Evolutionary conservation across 2,888 invertebrate genomes (phyloP), one percentile per base, ranked within the genome.

Genomic region (Eristalinus aeneus): DNA sequence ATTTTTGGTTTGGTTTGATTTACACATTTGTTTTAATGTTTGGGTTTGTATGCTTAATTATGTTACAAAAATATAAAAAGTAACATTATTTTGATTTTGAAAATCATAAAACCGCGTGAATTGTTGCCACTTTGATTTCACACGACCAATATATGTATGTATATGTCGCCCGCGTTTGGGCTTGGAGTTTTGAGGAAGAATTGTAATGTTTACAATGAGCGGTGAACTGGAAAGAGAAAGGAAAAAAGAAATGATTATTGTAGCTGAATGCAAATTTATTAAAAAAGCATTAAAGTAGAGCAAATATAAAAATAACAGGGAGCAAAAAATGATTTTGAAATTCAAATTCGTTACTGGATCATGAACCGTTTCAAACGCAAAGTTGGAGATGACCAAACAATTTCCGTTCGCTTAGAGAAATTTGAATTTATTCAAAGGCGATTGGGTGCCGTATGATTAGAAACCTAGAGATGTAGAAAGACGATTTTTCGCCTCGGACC

Each of bases 41-140:
- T 46, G 32, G 31, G 75, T 64, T 77, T 63, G 22, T 77, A 76
- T 83, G 60, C 32, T 75, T 64, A 78, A 56, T 11, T 77, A 71
- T 78, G 64, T 72, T 79, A 85, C 85, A 85, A 85, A 85, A 81
- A 85, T 85, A 81, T 85, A 85, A 85, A 85, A 80, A 81, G 77
- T 76, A 76, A 85, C 60, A 69, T 60, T 68, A 76, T 77, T 85
- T 69, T 67, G 73, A 64, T 80, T 80, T 73, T 20, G 73, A 39
- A 64, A 80, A 77, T 76, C n/a, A 77, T 73, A 60, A 34, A 27
- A 23, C 58, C 60, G 46, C 32, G 16, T 61, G n/a, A 78, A 74
- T 16, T 60, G 53, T 46, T 61, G 67, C 46, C 36, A 34, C 46
- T 75, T 75, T 0, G 32, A 2, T 36, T 63, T 34, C 39, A 54